phyloP scores from a whole-genome alignment of 2,888 invertebrate species.

The Brachyptera putata region DNA sequence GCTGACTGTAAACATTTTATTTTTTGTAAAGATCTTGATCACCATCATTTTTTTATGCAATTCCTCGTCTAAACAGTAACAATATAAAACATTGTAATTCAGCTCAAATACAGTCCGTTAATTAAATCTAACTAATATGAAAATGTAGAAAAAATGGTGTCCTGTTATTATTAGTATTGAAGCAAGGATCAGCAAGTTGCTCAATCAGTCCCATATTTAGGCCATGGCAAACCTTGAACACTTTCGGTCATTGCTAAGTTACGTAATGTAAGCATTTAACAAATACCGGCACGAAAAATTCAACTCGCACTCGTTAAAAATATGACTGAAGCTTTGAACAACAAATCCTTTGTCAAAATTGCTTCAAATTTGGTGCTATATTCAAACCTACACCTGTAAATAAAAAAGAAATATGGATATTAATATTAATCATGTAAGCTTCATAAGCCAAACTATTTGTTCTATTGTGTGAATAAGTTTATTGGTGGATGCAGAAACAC shows the following conservation, averaged over 20 bases:
- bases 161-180: slow-evolving; percentile 19
- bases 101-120: no score
- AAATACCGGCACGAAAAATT: slow-evolving; percentile 24
- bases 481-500: no score
- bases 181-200: slow-evolving; percentile 15
- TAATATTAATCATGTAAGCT: background rate
- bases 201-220: slow-evolving; percentile 23
- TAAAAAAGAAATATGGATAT: slow-evolving; percentile 14
- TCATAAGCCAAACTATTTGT: background rate
- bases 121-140: background rate
- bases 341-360: slow-evolving; percentile 25
- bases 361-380: slow-evolving; percentile 43
- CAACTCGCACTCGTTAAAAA: slow-evolving; percentile 23
- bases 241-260: slow-evolving; percentile 30
- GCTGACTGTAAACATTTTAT: no score
- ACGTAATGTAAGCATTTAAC: slow-evolving; percentile 3
- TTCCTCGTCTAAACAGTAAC: background rate
- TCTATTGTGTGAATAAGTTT: background rate
- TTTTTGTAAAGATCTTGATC: no score
- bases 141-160: slow-evolving; percentile 19
- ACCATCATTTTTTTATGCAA: no score
- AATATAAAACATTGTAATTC: background rate
- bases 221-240: slow-evolving; percentile 30
- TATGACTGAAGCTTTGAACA: slow-evolving; percentile 29
- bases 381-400: slow-evolving; percentile 30